Evolutionary conservation across 2,888 invertebrate genomes (phyloP).

Genomic region (Norana najaformis): DNA sequence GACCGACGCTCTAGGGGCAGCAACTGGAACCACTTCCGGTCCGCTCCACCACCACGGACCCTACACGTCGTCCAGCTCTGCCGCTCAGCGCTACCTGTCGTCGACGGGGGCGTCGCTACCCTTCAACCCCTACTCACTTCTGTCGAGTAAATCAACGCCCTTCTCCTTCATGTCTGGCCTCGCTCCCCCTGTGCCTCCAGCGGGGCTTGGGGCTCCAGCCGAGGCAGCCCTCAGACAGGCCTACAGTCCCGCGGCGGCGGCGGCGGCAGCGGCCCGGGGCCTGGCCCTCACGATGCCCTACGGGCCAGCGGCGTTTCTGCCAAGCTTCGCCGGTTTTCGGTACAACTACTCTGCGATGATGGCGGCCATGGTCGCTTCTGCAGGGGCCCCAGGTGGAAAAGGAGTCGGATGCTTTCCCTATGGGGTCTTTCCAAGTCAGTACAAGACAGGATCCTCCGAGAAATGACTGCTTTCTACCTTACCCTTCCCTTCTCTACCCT

Average conservation of each 20-base stretch:
- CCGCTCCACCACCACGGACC: slow-evolving; percentile 17
- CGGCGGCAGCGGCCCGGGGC: slow-evolving; percentile 47
- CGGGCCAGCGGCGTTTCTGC: slow-evolving; percentile 51
- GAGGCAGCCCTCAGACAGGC: not conserved
- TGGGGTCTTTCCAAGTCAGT: slow-evolving; percentile 7
- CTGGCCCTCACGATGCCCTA: slow-evolving; percentile 55
- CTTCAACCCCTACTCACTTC: not conserved
- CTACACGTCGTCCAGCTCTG: slow-evolving; percentile 10
- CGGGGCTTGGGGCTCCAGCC: not conserved
- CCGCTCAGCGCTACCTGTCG: slow-evolving; percentile 2
- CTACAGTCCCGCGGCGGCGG: slow-evolving; percentile 10
- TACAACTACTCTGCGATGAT: slow-evolving; percentile 49
- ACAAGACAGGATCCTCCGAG: slow-evolving; percentile 9
- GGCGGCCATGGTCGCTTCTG: slow-evolving; percentile 48
- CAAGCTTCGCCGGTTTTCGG: slow-evolving; percentile 48
- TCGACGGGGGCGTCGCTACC: not conserved
- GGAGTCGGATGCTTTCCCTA: not conserved
- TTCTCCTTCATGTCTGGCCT: slow-evolving; percentile 18
- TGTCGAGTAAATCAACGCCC: not conserved
- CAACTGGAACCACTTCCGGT: slow-evolving; percentile 46
- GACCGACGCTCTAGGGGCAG: slow-evolving; percentile 54
- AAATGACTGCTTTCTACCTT: not conserved
- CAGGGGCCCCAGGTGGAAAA: slow-evolving; percentile 33
- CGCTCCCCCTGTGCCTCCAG: not conserved
- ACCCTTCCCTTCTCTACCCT: not conserved